Percentiles rank a stretch among this genome's conserved stretches.
Evolutionary conservation across 2,888 invertebrate genomes (phyloP).

Genomic region (Syritta pipiens): DNA sequence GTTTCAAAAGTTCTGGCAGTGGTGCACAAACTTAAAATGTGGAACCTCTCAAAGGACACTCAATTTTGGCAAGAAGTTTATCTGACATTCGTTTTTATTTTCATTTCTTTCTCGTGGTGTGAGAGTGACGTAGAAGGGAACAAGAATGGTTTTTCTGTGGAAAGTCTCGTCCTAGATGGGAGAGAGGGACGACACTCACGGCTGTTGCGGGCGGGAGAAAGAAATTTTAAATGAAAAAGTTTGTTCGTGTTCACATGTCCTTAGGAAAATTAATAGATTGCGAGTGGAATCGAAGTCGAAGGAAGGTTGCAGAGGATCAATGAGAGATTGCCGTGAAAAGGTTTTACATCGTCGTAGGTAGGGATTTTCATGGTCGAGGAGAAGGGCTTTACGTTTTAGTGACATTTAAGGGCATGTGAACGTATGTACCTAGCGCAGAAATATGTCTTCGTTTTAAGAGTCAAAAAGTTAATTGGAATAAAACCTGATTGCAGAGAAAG

Average conservation of each 20-base stretch:
- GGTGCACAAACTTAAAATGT: conserved; percentile 15
- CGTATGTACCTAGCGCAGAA: too few relatives aligned
- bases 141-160: conserved; percentile 24
- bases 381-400: too few relatives aligned
- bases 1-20: conserved; percentile 22
- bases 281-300: too few relatives aligned
- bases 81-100: conserved; percentile 24
- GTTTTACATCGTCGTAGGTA: too few relatives aligned
- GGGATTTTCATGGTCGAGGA: too few relatives aligned
- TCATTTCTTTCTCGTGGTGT: conserved; percentile 6
- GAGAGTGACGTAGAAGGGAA: conserved; percentile 34
- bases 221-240: conserved; percentile 9
- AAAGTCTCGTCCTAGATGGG: too few relatives aligned
- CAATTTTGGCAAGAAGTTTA: conserved; percentile 16
- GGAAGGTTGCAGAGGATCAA: too few relatives aligned
- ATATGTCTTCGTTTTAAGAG: too few relatives aligned
- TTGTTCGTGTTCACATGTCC: neutral
- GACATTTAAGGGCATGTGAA: too few relatives aligned
- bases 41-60: conserved; percentile 47
- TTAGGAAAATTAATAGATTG: conserved; percentile 1
- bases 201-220: neutral
- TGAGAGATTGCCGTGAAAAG: too few relatives aligned
- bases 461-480: too few relatives aligned
- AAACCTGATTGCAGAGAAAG: too few relatives aligned
- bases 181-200: neutral